Evolutionary conservation across 2,888 invertebrate genomes (phyloP).

Genomic region (Noctua janthe): DNA sequence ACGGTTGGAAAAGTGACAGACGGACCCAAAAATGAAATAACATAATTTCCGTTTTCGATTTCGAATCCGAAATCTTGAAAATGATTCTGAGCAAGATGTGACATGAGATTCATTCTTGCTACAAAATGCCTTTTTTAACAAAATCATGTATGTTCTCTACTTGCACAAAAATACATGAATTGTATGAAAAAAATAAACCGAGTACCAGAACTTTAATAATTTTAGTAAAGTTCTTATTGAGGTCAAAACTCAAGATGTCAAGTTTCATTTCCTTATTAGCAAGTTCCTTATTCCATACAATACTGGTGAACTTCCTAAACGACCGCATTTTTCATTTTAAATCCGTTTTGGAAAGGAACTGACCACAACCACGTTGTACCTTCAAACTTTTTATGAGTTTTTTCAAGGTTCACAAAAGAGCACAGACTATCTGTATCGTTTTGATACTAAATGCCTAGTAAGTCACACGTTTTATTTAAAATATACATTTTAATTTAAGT

Average conservation of each 20-base stretch:
- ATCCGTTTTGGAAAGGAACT: background rate
- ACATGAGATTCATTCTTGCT: background rate
- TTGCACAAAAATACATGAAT: background rate
- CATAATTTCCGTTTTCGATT: background rate
- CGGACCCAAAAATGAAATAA: background rate
- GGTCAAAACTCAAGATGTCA: background rate
- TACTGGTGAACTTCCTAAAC: conserved; percentile 1
- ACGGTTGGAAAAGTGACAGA: background rate
- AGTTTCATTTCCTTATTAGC: background rate
- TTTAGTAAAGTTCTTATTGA: background rate
- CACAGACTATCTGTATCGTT: background rate
- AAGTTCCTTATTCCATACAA: conserved; percentile 11
- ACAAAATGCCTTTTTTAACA: background rate
- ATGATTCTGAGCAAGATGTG: background rate
- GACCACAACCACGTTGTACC: background rate
- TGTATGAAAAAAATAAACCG: background rate
- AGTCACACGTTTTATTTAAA: background rate
- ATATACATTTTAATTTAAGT: background rate
- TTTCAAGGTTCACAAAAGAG: conserved; percentile 3
- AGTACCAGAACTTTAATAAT: background rate
- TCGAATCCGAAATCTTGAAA: background rate
- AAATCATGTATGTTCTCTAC: background rate
- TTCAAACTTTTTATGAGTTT: background rate
- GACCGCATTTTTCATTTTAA: background rate
- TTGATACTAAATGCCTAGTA: background rate